Conservation (phyloP, 2,797 vertebrate genomes). For the Arnoldichthys spilopterus region DNA sequence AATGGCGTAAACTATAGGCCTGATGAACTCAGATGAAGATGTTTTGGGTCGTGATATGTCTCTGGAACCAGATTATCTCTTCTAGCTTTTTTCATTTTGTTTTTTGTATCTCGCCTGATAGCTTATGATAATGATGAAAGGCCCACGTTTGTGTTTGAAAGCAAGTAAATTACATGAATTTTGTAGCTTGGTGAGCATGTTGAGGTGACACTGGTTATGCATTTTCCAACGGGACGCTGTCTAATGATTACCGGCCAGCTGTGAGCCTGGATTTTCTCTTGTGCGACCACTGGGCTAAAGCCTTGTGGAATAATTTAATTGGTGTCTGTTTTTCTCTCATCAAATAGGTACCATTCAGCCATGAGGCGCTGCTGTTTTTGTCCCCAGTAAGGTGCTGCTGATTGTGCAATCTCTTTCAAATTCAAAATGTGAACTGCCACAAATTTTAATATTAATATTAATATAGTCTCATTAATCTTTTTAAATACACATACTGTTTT, state of each 20-base stretch:
- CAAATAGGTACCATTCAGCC: conserved; percentile 70
- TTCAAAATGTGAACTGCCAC: conserved; percentile 57
- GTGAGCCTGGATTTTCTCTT: conserved; percentile 57
- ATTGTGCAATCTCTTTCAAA: conserved; percentile 66
- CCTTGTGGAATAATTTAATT: conserved; percentile 80
- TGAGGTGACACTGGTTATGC: conserved; percentile 58
- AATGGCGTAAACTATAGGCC: conserved; percentile 27
- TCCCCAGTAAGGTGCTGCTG: conserved; percentile 65
- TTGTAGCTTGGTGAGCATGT: conserved; percentile 56
- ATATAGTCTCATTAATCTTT: conserved; percentile 59
- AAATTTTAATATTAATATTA: conserved; percentile 70
- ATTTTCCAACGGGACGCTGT: conserved; percentile 52
- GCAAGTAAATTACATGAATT: conserved; percentile 60
- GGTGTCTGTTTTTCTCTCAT: conserved; percentile 73
- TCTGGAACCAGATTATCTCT: not conserved
- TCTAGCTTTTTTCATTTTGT: conserved; percentile 28
- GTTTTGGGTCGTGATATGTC: conserved; percentile 23
- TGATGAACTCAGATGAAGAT: conserved; percentile 41
- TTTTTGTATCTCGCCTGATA: conserved; percentile 37
- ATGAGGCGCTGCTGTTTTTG: conserved; percentile 61
- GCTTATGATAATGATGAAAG: conserved; percentile 36
- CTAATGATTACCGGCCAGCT: conserved; percentile 60
- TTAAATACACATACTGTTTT: conserved; percentile 71
- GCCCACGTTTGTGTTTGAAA: conserved; percentile 42
- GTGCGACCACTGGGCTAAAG: conserved; percentile 72